A percentile compares a stretch with the other conserved stretches of the same genome.
Conservation (phyloP, 2,888 invertebrate genomes). For the Pyrochroa serraticornis region DNA sequence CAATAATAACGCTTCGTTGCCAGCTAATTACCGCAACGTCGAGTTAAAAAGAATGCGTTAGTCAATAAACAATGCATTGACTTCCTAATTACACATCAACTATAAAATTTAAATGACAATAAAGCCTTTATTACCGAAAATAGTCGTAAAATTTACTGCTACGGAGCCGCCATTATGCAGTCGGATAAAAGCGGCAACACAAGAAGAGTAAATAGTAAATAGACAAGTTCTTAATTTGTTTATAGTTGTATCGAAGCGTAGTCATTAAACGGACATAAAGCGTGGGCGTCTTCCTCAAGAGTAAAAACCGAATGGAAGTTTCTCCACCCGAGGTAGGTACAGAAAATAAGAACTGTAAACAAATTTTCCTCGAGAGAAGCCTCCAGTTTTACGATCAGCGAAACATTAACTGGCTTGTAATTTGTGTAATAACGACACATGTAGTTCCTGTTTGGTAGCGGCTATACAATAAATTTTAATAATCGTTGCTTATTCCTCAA, state of each 20-base stretch:
- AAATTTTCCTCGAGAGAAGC: background rate
- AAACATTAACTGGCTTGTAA: conserved; percentile 2
- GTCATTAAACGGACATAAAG: background rate
- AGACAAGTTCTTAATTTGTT: background rate
- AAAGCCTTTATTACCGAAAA: conserved; percentile 8
- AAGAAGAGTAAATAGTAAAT: background rate
- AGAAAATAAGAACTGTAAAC: conserved; percentile 4
- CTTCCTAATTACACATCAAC: background rate
- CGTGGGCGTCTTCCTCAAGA: background rate
- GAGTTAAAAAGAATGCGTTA: background rate
- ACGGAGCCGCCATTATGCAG: conserved; percentile 1
- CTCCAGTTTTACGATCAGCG: conserved; percentile 3
- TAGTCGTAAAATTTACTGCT: conserved; percentile 11
- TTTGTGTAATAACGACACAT: too few species aligned
- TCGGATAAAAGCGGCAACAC: background rate
- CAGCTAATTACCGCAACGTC: too few species aligned
- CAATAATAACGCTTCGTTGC: background rate
- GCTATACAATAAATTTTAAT: conserved; percentile 18
- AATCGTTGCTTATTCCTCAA: conserved; percentile 19
- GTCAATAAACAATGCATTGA: conserved; percentile 4
- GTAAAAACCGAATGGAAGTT: conserved; percentile 2
- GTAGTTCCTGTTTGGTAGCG: conserved; percentile 11
- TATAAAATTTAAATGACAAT: conserved; percentile 5
- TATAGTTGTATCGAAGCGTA: background rate
- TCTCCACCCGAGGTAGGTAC: background rate